Evolutionary conservation across 2,888 invertebrate species (phyloP).

Genomic region (Isoperla grammatica): DNA sequence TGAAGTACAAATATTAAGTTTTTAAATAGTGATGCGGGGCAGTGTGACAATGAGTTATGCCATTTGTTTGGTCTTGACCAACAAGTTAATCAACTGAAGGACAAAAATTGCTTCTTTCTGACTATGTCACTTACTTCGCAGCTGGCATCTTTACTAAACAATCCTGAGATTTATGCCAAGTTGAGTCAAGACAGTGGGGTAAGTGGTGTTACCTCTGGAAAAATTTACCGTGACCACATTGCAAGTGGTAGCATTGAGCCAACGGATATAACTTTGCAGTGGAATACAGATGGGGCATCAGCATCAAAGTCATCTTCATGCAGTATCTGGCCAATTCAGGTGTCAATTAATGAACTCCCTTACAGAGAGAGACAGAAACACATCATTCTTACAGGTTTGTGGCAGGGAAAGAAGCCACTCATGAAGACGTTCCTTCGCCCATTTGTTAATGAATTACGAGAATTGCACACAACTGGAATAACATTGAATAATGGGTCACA

Average conservation of each 20-base stretch:
- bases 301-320: neutral
- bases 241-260: neutral
- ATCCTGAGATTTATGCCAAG: neutral
- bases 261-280: neutral
- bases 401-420: neutral
- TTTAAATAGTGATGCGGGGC: neutral
- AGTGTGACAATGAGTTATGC: neutral
- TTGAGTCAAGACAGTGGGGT: neutral
- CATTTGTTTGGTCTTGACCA: neutral
- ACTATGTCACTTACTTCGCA: neutral
- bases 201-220: neutral
- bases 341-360: neutral
- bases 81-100: neutral
- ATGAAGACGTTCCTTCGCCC: neutral
- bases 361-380: neutral
- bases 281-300: conserved; percentile 1
- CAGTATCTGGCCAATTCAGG: conserved; percentile 5
- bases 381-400: conserved; percentile 3
- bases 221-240: neutral
- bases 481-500: neutral
- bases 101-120: neutral
- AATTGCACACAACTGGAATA: neutral
- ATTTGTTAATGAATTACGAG: neutral
- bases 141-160: neutral
- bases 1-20: neutral